Conservation (phyloP, 2,888 invertebrate genomes). For the Galeruca laticollis region DNA sequence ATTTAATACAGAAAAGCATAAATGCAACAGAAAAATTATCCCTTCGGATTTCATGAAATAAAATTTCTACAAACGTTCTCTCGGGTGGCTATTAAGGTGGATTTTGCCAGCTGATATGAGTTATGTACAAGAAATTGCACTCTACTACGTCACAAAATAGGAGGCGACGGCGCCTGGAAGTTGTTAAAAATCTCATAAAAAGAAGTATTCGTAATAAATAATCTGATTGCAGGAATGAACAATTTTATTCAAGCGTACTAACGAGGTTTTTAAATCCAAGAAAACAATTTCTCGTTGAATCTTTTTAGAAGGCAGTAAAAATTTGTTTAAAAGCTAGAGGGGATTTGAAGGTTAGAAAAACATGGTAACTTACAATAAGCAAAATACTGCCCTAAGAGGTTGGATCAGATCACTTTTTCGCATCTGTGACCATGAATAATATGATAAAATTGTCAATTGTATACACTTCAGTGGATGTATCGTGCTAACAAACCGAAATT, state of each 20-base stretch:
- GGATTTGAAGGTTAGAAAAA: too few relatives aligned
- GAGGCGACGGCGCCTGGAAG: neutral
- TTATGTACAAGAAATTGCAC: slow-evolving; percentile 18
- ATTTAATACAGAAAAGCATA: too few relatives aligned
- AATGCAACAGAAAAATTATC: neutral
- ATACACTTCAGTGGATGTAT: too few relatives aligned
- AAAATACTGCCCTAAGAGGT: too few relatives aligned
- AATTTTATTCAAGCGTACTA: neutral
- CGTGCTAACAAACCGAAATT: too few relatives aligned
- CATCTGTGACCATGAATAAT: too few relatives aligned
- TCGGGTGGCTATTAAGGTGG: neutral
- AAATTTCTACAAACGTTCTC: neutral
- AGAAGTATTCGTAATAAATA: slow-evolving; percentile 3
- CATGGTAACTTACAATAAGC: too few relatives aligned
- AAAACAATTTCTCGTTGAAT: too few relatives aligned
- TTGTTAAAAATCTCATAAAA: slow-evolving; percentile 26
- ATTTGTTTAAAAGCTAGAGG: too few relatives aligned
- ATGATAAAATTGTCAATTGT: too few relatives aligned
- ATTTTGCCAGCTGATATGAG: slow-evolving; percentile 6
- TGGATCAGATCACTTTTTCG: too few relatives aligned
- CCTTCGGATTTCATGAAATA: neutral
- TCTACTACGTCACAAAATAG: slow-evolving; percentile 12
- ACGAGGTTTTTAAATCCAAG: neutral
- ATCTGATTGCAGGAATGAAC: slow-evolving; percentile 1
- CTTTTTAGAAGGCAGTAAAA: neutral